Evolutionary conservation across 2,797 vertebrate species (phyloP).

Genomic region (Eulemur mongoz): DNA sequence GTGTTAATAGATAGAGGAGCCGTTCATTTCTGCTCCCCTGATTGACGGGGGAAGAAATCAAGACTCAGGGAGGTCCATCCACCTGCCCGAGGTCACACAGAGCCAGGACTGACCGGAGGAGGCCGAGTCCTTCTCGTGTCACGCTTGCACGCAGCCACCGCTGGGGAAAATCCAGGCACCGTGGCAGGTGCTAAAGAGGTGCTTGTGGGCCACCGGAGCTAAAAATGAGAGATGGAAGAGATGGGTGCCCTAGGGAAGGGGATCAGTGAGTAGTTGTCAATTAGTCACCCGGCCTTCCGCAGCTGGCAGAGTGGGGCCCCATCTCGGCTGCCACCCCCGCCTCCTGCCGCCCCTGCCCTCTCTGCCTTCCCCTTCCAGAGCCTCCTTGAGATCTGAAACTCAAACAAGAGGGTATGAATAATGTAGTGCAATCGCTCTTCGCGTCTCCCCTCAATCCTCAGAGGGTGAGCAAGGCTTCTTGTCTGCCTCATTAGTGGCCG

Average conservation of each 20-base stretch:
- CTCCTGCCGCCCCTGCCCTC: neutral
- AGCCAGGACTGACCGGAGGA: accelerated
- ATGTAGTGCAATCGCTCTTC: slow-evolving; percentile 83
- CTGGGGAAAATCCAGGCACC: neutral
- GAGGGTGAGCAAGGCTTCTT: slow-evolving; percentile 91
- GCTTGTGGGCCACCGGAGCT: neutral
- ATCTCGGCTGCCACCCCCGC: neutral
- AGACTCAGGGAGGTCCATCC: neutral
- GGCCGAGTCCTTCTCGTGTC: neutral
- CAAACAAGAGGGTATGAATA: slow-evolving; percentile 88
- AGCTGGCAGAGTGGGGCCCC: neutral
- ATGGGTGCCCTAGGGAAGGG: neutral
- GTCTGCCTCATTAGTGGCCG: slow-evolving; percentile 96
- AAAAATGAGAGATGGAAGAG: neutral
- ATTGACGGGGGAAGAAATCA: neutral
- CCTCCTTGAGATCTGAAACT: slow-evolving; percentile 84
- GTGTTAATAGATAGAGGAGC: neutral
- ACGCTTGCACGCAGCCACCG: neutral
- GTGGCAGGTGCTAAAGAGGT: neutral
- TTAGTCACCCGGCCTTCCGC: slow-evolving; percentile 66
- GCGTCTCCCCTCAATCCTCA: slow-evolving; percentile 91
- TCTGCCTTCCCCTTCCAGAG: slow-evolving; percentile 61
- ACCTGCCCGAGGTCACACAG: neutral
- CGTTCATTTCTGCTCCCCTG: accelerated
- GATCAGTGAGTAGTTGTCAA: slow-evolving; percentile 64